Percentiles rank a stretch among this genome's conserved stretches.
phyloP scores from a whole-genome alignment of 2,797 vertebrate species.

The Cossypha dichroa region DNA sequence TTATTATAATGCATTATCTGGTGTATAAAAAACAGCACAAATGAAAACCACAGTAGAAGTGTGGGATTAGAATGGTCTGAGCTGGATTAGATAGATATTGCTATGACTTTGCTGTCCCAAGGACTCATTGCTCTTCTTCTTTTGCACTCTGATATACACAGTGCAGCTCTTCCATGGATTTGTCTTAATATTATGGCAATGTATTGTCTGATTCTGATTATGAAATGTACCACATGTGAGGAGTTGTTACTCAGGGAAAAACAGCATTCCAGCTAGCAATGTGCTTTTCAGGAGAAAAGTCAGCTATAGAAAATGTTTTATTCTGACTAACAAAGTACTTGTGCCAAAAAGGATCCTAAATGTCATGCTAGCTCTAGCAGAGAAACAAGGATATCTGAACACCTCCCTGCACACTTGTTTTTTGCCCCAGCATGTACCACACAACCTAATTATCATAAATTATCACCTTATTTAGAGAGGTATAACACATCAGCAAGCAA shows the following conservation, averaged over 20 bases:
- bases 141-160: not conserved
- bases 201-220: accelerated
- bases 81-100: not conserved
- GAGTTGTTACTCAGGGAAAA: not conserved
- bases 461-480: not conserved
- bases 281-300: not conserved
- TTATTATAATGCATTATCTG: not conserved
- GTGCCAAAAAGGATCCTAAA: not conserved
- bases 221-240: not conserved
- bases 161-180: not conserved
- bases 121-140: not conserved
- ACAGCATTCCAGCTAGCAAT: not conserved
- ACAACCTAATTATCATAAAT: not conserved
- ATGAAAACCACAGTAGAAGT: not conserved
- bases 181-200: not conserved
- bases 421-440: not conserved
- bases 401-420: accelerated
- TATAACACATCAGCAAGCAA: not conserved
- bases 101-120: not conserved
- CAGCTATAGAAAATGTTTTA: not conserved
- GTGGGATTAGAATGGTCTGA: not conserved
- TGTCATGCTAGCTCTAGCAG: not conserved
- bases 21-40: not conserved
- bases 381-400: not conserved
- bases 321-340: not conserved